Evolutionary conservation across 2,888 invertebrate species (phyloP).

Genomic region (Pantelozetes paolii): DNA sequence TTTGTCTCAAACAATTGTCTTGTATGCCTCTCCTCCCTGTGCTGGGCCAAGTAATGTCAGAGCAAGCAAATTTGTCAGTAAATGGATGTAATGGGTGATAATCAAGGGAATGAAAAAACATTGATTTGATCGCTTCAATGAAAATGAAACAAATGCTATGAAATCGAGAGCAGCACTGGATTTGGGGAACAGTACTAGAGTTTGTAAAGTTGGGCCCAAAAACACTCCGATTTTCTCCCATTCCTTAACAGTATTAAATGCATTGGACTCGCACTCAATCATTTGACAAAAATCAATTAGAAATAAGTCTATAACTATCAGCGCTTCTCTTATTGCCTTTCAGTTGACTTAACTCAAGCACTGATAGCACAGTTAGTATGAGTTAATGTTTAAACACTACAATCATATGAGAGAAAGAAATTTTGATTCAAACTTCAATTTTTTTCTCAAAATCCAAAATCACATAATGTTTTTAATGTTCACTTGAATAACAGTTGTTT

Average conservation of each 20-base stretch:
- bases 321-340: conserved; percentile 32
- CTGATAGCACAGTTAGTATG: background rate
- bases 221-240: background rate
- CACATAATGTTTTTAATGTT: conserved; percentile 2
- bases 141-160: background rate
- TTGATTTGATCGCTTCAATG: conserved; percentile 30
- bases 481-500: background rate
- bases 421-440: background rate
- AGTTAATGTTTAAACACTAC: conserved; percentile 18
- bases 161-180: background rate
- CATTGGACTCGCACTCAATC: conserved; percentile 29
- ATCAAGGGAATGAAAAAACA: conserved; percentile 35
- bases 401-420: background rate
- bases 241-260: conserved; percentile 25
- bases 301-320: conserved; percentile 34
- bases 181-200: conserved; percentile 2
- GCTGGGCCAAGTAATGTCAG: background rate
- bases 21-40: background rate
- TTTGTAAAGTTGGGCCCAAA: conserved; percentile 1
- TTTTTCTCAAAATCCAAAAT: background rate
- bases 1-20: background rate
- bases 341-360: conserved; percentile 30
- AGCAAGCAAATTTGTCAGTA: conserved; percentile 35
- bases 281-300: conserved; percentile 39
- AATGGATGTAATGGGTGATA: conserved; percentile 38